Percentiles rank a stretch among this genome's conserved stretches.
phyloP scores from a whole-genome alignment of 2,113 vertebrate genomes.

The Odontesthes bonariensis region DNA sequence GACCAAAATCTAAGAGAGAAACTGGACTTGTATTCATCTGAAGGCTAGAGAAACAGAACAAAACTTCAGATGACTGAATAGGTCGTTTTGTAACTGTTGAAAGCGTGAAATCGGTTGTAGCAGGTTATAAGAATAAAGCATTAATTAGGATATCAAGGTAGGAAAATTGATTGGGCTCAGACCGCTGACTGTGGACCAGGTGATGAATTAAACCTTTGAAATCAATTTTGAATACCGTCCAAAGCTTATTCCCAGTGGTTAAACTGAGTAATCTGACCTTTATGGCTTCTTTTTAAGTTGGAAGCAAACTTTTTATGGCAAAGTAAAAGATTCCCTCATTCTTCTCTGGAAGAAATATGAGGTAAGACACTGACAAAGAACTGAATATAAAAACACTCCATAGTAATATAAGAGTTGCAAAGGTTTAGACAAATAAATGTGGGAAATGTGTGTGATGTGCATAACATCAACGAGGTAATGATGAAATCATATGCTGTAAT shows the following conservation, averaged over 20 bases:
- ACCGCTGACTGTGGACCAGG: neutral
- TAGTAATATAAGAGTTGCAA: neutral
- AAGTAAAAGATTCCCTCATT: neutral
- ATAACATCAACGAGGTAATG: neutral
- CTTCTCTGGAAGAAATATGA: too few species aligned
- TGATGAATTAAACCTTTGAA: neutral
- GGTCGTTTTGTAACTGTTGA: neutral
- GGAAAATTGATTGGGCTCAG: neutral
- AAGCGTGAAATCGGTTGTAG: neutral
- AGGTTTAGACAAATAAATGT: neutral
- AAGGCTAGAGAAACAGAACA: neutral
- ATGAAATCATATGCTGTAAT: neutral
- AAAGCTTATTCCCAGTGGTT: neutral
- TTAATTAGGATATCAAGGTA: neutral
- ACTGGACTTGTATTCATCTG: neutral
- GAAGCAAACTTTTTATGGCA: neutral
- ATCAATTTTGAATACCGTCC: rapidly evolving
- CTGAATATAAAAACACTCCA: neutral
- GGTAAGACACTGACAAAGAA: too few species aligned
- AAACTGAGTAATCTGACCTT: neutral
- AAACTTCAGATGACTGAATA: neutral
- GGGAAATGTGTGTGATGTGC: neutral
- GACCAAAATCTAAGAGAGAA: neutral
- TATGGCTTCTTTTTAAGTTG: neutral
- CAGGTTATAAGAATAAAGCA: neutral